phyloP scores from a whole-genome alignment of 2,888 invertebrate species.

The Agrilus mali region DNA sequence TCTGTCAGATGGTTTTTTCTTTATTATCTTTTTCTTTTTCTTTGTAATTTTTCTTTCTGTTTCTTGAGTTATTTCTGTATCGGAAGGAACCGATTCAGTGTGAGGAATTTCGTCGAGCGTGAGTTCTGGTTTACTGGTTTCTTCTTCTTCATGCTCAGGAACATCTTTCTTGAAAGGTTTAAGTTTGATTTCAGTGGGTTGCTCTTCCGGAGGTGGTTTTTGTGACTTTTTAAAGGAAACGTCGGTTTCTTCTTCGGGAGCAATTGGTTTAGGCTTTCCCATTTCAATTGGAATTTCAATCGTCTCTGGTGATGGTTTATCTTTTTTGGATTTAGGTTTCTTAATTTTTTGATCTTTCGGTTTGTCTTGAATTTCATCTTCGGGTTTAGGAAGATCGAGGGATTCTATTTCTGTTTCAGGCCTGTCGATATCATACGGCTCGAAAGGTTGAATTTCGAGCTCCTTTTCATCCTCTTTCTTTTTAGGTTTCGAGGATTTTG shows the following conservation, averaged over 20 bases:
- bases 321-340: slow-evolving; percentile 16
- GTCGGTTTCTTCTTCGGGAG: too few species aligned
- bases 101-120: too few species aligned
- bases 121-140: too few species aligned
- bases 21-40: slow-evolving; percentile 24
- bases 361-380: slow-evolving; percentile 17
- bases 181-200: too few species aligned
- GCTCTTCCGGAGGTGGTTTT: too few species aligned
- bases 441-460: slow-evolving; percentile 26
- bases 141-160: too few species aligned
- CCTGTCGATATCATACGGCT: slow-evolving; percentile 29
- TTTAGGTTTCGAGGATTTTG: slow-evolving; percentile 7
- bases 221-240: too few species aligned
- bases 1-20: slow-evolving; percentile 17
- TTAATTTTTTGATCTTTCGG: slow-evolving; percentile 17
- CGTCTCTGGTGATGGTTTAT: slow-evolving; percentile 19
- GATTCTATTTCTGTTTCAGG: slow-evolving; percentile 28
- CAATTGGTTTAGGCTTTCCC: too few species aligned
- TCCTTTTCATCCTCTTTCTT: slow-evolving; percentile 20
- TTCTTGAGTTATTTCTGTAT: too few species aligned
- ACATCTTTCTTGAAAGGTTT: too few species aligned
- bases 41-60: too few species aligned
- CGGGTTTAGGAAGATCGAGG: slow-evolving; percentile 28
- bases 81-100: too few species aligned
- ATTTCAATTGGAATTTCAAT: slow-evolving; percentile 22